A percentile compares a stretch with the other conserved stretches of the same genome.
Conservation (phyloP, 2,797 vertebrate species). For the Bradypus variegatus region DNA sequence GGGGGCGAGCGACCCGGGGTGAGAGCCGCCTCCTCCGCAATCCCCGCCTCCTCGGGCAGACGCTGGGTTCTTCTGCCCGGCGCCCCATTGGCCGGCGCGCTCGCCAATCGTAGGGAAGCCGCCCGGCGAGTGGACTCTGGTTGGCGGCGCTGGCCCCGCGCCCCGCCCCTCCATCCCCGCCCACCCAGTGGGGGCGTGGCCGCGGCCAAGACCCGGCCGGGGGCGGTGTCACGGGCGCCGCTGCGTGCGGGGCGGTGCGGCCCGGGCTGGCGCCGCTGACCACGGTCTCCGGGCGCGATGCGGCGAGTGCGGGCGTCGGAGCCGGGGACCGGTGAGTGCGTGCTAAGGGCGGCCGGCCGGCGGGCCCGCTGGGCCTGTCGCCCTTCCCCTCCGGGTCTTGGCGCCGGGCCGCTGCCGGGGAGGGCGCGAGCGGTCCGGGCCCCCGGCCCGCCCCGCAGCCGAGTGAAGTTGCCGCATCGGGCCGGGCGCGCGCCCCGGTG, state of each 20-base stretch:
- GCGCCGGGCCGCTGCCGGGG: neutral
- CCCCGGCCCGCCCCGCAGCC: neutral
- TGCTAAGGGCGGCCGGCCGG: neutral
- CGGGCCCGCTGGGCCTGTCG: neutral
- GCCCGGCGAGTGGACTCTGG: neutral
- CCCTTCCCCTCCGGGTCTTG: neutral
- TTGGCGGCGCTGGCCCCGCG: neutral
- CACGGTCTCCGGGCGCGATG: slow-evolving; percentile 28
- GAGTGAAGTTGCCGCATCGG: slow-evolving; percentile 50
- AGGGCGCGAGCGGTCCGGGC: neutral
- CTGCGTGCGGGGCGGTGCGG: slow-evolving; percentile 47
- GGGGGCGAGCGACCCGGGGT: neutral
- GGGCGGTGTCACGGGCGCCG: slow-evolving; percentile 52
- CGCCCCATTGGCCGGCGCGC: neutral
- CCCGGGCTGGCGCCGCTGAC: neutral
- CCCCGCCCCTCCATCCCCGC: neutral
- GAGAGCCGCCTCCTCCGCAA: slow-evolving; percentile 33
- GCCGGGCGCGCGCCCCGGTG: neutral
- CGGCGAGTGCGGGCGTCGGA: neutral
- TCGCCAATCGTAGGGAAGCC: slow-evolving; percentile 55
- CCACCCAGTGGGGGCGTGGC: slow-evolving; percentile 50
- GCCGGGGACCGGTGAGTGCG: slow-evolving; percentile 54
- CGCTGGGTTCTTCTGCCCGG: neutral
- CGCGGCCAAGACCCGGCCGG: slow-evolving; percentile 33
- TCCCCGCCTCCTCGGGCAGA: slow-evolving; percentile 38